Evolutionary conservation across 2,113 vertebrate genomes (phyloP).

Genomic region (Puffinus mauretanicus): DNA sequence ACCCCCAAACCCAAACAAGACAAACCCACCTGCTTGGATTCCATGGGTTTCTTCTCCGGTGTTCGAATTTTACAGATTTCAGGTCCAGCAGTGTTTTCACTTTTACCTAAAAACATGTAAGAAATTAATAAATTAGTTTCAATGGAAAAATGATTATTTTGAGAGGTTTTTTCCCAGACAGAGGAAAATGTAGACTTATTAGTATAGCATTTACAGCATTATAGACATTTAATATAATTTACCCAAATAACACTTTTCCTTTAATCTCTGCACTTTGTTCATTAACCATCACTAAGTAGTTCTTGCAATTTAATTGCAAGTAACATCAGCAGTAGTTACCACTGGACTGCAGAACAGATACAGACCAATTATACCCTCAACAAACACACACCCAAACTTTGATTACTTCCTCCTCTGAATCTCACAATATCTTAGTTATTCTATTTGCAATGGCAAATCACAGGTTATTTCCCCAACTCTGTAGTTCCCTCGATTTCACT

Average conservation of each 20-base stretch:
- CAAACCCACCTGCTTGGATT: constrained; percentile 81
- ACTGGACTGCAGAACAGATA: not conserved
- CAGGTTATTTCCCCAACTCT: not conserved
- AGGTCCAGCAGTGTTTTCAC: constrained; percentile 83
- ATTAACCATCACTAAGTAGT: not conserved
- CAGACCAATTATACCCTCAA: not conserved
- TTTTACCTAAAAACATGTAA: constrained; percentile 83
- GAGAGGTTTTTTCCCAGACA: not conserved
- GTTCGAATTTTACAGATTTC: constrained; percentile 91
- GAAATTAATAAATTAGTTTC: not conserved
- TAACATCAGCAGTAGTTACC: not conserved
- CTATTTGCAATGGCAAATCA: not conserved
- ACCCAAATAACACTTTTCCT: not conserved
- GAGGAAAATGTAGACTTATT: not conserved
- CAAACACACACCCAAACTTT: not conserved
- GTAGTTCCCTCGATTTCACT: not conserved
- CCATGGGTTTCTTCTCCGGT: constrained; percentile 87
- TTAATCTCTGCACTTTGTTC: not conserved
- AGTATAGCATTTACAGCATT: not conserved
- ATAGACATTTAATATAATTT: not conserved
- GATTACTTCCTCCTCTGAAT: not conserved
- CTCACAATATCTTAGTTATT: not conserved
- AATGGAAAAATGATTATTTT: not conserved
- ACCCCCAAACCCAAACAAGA: not conserved
- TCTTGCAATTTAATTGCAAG: not conserved